Conservation (phyloP, 2,797 vertebrate species). For the Sebastes jordani region DNA sequence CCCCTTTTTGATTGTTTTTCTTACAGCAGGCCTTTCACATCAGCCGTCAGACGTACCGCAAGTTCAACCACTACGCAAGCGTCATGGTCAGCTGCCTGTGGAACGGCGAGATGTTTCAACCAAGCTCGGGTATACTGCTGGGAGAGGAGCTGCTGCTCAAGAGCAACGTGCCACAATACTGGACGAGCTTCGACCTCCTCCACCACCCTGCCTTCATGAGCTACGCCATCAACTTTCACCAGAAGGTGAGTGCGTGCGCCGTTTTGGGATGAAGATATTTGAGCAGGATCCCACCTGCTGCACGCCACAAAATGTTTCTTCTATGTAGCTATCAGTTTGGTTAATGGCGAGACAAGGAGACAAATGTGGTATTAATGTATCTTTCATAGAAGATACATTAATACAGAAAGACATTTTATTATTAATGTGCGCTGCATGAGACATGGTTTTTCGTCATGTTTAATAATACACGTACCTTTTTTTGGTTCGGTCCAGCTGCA, state of each 20-base stretch:
- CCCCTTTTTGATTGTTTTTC: neutral
- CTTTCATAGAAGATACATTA: conserved; percentile 76
- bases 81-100: conserved; percentile 92
- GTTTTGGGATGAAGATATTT: neutral
- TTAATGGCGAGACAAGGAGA: conserved; percentile 62
- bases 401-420: conserved; percentile 75
- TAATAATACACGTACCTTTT: conserved; percentile 75
- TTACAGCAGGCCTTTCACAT: conserved; percentile 82
- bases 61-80: conserved; percentile 89
- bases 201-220: conserved; percentile 90
- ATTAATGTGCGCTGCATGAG: conserved; percentile 72
- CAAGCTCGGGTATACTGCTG: conserved; percentile 77
- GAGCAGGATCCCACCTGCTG: neutral
- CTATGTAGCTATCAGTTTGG: conserved; percentile 19
- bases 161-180: conserved; percentile 74
- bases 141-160: conserved; percentile 78
- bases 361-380: conserved; percentile 75
- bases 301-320: neutral
- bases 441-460: conserved; percentile 70
- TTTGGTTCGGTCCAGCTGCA: conserved; percentile 56
- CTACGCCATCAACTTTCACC: conserved; percentile 86
- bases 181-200: conserved; percentile 85
- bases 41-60: conserved; percentile 83
- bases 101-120: conserved; percentile 87
- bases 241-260: conserved; percentile 78